phyloP scores from a whole-genome alignment of 2,797 vertebrate species.

The Calcarius lapponicus region DNA sequence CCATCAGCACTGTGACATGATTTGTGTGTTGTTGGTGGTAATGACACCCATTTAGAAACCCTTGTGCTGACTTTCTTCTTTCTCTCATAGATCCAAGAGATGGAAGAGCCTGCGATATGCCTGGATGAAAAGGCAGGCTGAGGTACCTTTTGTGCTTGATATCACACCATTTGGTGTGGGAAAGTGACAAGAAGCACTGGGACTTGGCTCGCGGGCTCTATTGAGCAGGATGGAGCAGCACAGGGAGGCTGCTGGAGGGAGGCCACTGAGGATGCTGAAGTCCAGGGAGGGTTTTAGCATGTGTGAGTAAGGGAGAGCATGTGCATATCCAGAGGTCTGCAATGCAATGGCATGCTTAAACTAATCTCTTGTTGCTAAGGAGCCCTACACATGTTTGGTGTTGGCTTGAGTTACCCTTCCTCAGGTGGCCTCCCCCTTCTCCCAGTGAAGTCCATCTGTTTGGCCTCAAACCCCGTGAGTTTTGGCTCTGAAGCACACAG shows the following conservation, averaged over 20 bases:
- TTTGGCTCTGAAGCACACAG: not conserved
- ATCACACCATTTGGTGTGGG: not conserved
- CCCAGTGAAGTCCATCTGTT: constrained; percentile 44
- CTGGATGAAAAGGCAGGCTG: not conserved
- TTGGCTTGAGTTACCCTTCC: not conserved
- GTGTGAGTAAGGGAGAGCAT: not conserved
- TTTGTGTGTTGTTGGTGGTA: not conserved
- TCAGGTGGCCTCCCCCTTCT: constrained; percentile 14
- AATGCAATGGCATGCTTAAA: not conserved
- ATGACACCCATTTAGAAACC: not conserved
- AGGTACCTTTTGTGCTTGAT: not conserved
- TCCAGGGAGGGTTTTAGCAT: not conserved
- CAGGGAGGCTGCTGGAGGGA: not conserved
- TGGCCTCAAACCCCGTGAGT: not conserved
- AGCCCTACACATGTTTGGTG: not conserved
- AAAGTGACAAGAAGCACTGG: rapidly evolving
- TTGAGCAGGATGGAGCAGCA: not conserved
- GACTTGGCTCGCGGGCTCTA: rapidly evolving
- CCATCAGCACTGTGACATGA: not conserved
- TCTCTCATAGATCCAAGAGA: not conserved
- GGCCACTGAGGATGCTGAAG: not conserved
- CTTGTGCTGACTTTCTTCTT: not conserved
- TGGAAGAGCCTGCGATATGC: not conserved
- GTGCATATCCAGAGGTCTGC: not conserved
- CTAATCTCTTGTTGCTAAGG: not conserved